phyloP scores from a whole-genome alignment of 1,140 invertebrate species.

The Apis cerana region DNA sequence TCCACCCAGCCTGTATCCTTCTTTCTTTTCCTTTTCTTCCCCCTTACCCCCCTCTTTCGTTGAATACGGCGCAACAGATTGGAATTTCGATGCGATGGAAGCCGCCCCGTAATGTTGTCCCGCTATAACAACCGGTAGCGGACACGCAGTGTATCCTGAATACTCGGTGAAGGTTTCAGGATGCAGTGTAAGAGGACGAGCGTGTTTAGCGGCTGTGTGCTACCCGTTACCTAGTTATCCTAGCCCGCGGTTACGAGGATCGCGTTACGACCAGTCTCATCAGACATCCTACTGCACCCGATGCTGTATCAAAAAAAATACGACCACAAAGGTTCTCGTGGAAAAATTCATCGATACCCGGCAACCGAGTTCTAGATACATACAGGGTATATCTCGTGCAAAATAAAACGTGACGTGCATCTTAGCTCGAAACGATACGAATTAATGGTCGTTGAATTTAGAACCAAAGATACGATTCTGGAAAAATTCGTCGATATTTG shows the following conservation, averaged over 20 bases:
- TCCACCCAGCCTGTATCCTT: not conserved
- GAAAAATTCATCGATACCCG: conserved; percentile 39
- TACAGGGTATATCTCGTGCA: not conserved
- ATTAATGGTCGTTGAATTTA: too few species aligned
- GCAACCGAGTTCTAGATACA: not conserved
- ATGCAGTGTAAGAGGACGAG: conserved; percentile 56
- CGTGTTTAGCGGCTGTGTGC: conserved; percentile 71
- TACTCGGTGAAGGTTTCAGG: conserved; percentile 58
- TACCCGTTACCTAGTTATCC: conserved; percentile 78
- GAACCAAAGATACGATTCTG: too few species aligned
- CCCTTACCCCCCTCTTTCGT: too few species aligned
- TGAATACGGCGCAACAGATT: too few species aligned
- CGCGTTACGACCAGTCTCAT: conserved; percentile 74
- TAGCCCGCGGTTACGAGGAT: conserved; percentile 74
- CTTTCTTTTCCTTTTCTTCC: not conserved
- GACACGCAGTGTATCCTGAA: conserved; percentile 53
- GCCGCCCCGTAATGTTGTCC: conserved; percentile 18
- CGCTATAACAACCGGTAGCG: conserved; percentile 54
- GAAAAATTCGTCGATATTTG: too few species aligned
- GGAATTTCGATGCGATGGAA: conserved; percentile 36
- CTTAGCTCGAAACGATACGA: too few species aligned
- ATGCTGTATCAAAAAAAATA: conserved; percentile 57
- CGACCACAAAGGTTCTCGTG: not conserved
- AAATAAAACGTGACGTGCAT: too few species aligned
- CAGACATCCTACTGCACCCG: conserved; percentile 63